Percentiles rank a stretch among this genome's conserved stretches.
phyloP scores from a whole-genome alignment of 92 coral and sea anemone species.

The Zoanthus solanderi region DNA sequence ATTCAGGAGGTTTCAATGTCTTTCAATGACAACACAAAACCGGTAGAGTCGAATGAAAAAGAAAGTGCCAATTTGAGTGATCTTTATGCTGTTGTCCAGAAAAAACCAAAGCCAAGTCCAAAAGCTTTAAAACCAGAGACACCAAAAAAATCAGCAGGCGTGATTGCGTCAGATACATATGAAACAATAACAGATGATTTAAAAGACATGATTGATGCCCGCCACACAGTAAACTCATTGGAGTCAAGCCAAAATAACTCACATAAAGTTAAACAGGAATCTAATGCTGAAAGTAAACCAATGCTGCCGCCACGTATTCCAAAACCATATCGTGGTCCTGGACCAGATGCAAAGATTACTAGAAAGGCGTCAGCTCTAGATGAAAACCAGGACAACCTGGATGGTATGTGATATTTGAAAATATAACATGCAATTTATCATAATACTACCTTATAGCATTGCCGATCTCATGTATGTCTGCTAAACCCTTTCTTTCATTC shows the following conservation, averaged over 20 bases:
- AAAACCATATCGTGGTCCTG: slow-evolving; percentile 91
- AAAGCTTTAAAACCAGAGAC: slow-evolving; percentile 7
- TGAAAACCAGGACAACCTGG: neutral
- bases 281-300: slow-evolving; percentile 20
- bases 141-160: slow-evolving; percentile 45
- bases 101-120: slow-evolving; percentile 55
- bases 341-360: slow-evolving; percentile 6
- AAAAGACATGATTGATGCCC: slow-evolving; percentile 71
- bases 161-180: slow-evolving; percentile 61
- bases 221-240: slow-evolving; percentile 47
- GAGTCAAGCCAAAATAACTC: slow-evolving; percentile 26
- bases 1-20: slow-evolving; percentile 37
- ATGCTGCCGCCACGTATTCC: slow-evolving; percentile 90
- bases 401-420: neutral
- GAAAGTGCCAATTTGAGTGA: slow-evolving; percentile 26
- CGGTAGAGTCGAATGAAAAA: slow-evolving; percentile 19
- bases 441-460: no score
- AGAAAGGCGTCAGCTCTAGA: slow-evolving; percentile 9
- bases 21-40: slow-evolving; percentile 49
- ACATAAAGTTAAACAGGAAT: slow-evolving; percentile 22
- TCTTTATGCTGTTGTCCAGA: slow-evolving; percentile 82
- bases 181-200: slow-evolving; percentile 83
- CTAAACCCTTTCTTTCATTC: no score
- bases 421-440: no score
- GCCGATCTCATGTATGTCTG: no score